phyloP scores from a whole-genome alignment of 2,888 invertebrate genomes.

The Luffia ferchaultella region DNA sequence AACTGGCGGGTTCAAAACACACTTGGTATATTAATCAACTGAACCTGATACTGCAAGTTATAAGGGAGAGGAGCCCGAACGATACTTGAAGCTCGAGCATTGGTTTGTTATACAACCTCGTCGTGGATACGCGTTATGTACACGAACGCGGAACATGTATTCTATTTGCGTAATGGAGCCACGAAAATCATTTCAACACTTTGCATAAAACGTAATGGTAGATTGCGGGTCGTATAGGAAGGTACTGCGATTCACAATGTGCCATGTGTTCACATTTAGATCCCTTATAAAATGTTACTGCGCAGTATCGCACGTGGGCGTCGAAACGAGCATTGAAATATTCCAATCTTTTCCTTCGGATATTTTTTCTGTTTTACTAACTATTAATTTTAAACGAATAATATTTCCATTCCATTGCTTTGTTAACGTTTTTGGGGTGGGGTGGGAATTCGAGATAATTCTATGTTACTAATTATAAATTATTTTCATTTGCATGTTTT shows the following conservation, averaged over 20 bases:
- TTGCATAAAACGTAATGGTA: slow-evolving; percentile 56
- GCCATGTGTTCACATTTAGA: slow-evolving; percentile 62
- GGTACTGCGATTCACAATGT: slow-evolving; percentile 52
- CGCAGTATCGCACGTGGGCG: slow-evolving; percentile 60
- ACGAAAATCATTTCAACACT: slow-evolving; percentile 16
- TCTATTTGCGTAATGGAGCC: slow-evolving; percentile 14
- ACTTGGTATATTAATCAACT: no score
- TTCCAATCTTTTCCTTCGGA: slow-evolving; percentile 24
- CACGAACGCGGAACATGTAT: neutral
- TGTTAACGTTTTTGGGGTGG: no score
- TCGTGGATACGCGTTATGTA: neutral
- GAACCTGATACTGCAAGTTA: slow-evolving; percentile 18
- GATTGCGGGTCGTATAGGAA: slow-evolving; percentile 50
- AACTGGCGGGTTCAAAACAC: no score
- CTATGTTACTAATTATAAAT: no score
- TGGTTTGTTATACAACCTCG: no score
- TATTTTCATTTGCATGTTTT: no score
- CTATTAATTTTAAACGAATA: no score
- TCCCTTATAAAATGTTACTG: slow-evolving; percentile 64
- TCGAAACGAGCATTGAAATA: slow-evolving; percentile 42
- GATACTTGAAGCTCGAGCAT: no score
- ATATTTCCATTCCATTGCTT: no score
- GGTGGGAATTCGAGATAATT: no score
- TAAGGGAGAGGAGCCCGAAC: no score
- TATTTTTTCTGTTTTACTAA: neutral